Base-by-base conservation (phyloP, 2,113 vertebrate species). In the Murina feae region DNA sequence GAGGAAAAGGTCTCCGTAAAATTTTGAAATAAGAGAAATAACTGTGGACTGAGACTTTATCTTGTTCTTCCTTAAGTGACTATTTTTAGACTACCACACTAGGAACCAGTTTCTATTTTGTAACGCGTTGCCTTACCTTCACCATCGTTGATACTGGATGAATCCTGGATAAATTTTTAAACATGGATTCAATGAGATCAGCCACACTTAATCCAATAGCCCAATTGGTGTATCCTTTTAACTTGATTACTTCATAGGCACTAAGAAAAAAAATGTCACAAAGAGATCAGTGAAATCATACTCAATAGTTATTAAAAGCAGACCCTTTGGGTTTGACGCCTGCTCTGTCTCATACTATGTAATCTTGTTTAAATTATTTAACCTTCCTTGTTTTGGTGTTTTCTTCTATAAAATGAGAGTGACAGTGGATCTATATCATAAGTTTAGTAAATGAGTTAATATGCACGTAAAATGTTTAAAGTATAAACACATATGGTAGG, bases 181-280 rank as follows among this genome's bases (percentile, higher is more conserved):
- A 58, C 20, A 99, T 99, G 95, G 98, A 99, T 97, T 99, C 99
- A 0, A 99, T 98, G 69, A 99, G 98, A 86, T 99, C 99, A 14
- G 99, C 99, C 94, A 99, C 99, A 6, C 99, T 99, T 78, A 99
- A 94, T 49, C 99, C 99, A 94, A 99, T 99, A 94, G 99, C 99
- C 99, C 99, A 99, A 98, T 99, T 99, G 60, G 99, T 99, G 96
- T 99, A 99, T 4, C 99, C 99, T 97, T 99, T 99, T 37, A 99
- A 99, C 96, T 96, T 99, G 98, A 99, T 99, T 90, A 99, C 99
- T 95, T 99, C 99, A 2, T 99, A 99, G 68, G 99, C 99, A 98
- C 99, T 99, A 92, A 20, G 28, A 94, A 88, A 91, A 93, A 92
- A 6, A 18, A 39, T 23, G 58, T 5, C 47, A 60, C 20, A 71